phyloP scores from a whole-genome alignment of 2,888 invertebrate species.

The Agrilus cyanescens region DNA sequence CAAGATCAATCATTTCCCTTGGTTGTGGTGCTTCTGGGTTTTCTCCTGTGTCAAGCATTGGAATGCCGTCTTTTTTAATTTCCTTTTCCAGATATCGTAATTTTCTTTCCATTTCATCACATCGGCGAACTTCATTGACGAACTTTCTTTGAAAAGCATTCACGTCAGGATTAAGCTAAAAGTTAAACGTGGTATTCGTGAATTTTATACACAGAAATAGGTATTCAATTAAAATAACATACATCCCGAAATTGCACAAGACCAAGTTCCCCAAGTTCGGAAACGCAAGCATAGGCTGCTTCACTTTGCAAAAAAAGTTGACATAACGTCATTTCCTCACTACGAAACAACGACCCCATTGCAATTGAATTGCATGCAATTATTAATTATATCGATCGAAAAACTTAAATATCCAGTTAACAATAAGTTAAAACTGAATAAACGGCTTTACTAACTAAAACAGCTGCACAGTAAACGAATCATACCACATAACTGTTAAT shows the following conservation, averaged over 20 bases:
- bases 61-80: constrained; percentile 91
- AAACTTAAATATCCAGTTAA: too few relatives aligned
- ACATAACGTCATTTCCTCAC: constrained; percentile 98
- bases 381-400: too few relatives aligned
- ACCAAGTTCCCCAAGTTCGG: constrained; percentile 93
- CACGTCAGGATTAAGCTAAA: constrained; percentile 89
- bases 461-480: too few relatives aligned
- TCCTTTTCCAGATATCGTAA: constrained; percentile 93
- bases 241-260: constrained; percentile 94
- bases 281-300: constrained; percentile 96
- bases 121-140: constrained; percentile 93
- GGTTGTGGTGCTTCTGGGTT: constrained; percentile 99
- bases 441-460: too few relatives aligned
- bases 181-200: constrained; percentile 12
- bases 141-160: constrained; percentile 98
- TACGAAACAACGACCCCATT: constrained; percentile 89
- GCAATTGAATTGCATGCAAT: constrained; percentile 15
- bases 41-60: constrained; percentile 96
- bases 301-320: constrained; percentile 97
- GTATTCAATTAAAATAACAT: constrained; percentile 34
- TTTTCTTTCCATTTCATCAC: constrained; percentile 98
- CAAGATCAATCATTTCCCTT: constrained; percentile 96
- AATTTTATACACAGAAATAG: not conserved
- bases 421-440: too few relatives aligned
- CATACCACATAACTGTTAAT: too few relatives aligned